Evolutionary conservation across 2,113 vertebrate genomes (phyloP), one percentile per base, ranked within the genome.

Genomic region (Strix uralensis): DNA sequence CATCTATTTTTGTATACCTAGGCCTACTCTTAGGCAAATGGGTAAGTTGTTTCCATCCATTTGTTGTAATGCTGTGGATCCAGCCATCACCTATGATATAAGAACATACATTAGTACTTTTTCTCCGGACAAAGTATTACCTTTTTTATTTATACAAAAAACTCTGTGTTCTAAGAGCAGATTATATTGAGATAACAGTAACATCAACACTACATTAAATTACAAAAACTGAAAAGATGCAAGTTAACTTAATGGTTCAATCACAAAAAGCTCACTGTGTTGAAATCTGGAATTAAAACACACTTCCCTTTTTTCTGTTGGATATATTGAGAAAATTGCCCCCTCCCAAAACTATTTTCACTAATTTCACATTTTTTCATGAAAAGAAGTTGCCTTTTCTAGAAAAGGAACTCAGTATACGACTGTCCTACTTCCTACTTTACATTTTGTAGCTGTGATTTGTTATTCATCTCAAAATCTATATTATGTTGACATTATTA

Each of bases 21-120:
- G 99, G 99, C 91, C 98, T 99, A 87, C 98, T 98, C 96, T 99
- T 98, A 80, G 98, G 98, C 51, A 98, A 98, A 94, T 99, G 98
- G 58, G 98, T 98, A 30, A 99, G 95, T 77, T 99, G 98, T 87
- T 97, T 98, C 99, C 99, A 99, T 95, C 97, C 98, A 54, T 98
- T 99, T 66, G 98, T 98, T 81, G 98, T 92, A 47, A 98, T 70
- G 94, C 98, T 98, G 96, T 99, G 98, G 97, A 99, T 96, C 99
- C 99, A 99, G 13, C 98, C 99, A 78, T 99, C 99, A 98, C 98
- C 99, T 98, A 18, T 38, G 95, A 92, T 0, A 51, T 1, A 42
- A 94, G 44, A 87, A 82, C 32, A 63, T 0, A 26, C 8, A 47
- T 92, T n/a, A 93, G 47, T 9, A 36, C 6, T 20, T 7, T 23